phyloP scores from a whole-genome alignment of 2,113 vertebrate species.

The Carollia perspicillata region DNA sequence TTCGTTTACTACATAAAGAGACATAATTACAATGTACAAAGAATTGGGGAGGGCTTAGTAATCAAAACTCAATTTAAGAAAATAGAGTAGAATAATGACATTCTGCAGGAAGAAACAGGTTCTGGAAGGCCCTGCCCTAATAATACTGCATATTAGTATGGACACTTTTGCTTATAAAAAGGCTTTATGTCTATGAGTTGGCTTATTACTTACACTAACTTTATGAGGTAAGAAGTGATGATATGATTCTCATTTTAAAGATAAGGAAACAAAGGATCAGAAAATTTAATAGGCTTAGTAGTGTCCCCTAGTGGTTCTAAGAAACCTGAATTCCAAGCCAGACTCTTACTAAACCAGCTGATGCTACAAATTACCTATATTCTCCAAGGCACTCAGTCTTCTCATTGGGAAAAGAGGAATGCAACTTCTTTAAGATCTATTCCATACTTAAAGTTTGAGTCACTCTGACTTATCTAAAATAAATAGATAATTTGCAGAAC shows the following conservation, averaged over 20 bases:
- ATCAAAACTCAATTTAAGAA: constrained; percentile 12
- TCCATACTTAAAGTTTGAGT: neutral
- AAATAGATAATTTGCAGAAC: neutral
- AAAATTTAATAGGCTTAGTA: neutral
- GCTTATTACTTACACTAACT: neutral
- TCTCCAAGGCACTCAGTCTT: neutral
- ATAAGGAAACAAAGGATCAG: neutral
- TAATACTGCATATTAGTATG: neutral
- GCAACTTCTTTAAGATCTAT: neutral
- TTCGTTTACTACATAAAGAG: neutral
- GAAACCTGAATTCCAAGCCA: neutral
- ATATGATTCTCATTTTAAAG: neutral
- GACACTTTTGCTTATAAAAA: neutral
- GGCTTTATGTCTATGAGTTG: neutral
- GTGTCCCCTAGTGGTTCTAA: neutral
- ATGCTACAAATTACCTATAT: neutral
- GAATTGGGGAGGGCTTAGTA: neutral
- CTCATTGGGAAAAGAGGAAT: neutral
- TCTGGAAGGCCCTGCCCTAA: neutral
- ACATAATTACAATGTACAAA: neutral
- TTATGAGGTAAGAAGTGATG: neutral
- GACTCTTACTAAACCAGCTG: neutral
- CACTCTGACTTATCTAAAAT: neutral
- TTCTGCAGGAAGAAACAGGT: neutral
- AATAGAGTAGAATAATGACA: neutral